phyloP scores from a whole-genome alignment of 2,113 vertebrate genomes.

The Oncorhynchus gorbuscha region DNA sequence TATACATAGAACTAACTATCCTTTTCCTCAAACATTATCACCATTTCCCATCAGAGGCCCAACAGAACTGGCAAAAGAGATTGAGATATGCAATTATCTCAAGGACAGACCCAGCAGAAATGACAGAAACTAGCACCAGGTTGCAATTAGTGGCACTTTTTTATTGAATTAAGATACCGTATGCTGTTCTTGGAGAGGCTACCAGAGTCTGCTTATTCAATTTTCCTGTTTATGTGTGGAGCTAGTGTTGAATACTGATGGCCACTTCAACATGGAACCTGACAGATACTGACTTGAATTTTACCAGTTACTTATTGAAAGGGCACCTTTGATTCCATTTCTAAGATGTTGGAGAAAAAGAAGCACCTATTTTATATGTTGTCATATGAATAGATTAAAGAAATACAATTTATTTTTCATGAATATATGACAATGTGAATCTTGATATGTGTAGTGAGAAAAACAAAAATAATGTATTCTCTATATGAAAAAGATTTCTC shows the following conservation, averaged over 20 bases:
- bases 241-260: constrained; percentile 29
- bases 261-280: constrained; percentile 1
- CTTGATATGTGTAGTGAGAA: too few species aligned
- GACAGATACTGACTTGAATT: neutral
- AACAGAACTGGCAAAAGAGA: too few species aligned
- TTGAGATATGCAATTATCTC: too few species aligned
- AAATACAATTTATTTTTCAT: neutral
- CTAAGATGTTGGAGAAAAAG: neutral
- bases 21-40: too few species aligned
- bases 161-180: constrained; percentile 38
- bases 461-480: too few species aligned
- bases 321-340: constrained; percentile 11
- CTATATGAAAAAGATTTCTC: too few species aligned
- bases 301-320: neutral
- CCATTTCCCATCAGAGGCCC: too few species aligned
- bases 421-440: neutral
- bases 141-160: constrained; percentile 30
- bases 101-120: neutral
- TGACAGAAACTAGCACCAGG: constrained; percentile 3
- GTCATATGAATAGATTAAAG: neutral
- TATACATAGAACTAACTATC: too few species aligned
- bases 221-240: constrained; percentile 38
- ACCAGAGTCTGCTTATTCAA: constrained; percentile 31
- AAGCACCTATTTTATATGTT: neutral
- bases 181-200: constrained; percentile 36